Base-by-base conservation (phyloP, 2,113 vertebrate genomes). In the Actenoides hombroni region DNA sequence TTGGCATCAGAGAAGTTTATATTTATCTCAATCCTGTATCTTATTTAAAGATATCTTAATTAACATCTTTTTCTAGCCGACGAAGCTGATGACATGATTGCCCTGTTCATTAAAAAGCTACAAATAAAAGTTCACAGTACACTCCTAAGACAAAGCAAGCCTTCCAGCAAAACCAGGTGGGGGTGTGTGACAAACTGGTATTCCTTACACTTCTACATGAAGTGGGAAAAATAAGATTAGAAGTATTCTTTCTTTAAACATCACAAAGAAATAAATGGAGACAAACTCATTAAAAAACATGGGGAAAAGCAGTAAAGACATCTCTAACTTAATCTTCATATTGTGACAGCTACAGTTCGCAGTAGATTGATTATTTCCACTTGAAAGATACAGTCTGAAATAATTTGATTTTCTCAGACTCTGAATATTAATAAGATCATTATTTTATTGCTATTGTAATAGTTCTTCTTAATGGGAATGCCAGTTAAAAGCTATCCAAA, bases 351-450 rank as follows among this genome's bases (percentile, higher is more conserved):
- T 60, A 44, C 60, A 56, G 64, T 56, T 64, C 82, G 74, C 81
- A 94, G 76, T 40, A 91, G 90, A 93, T 81, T 83, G 90, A 93
- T 81, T 83, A 42, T 39, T 95, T 89, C 94, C 83, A 92, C 56
- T 44, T 57, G 77, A 92, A 86, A 86, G 65, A 92, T 8, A 80
- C 91, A 74, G 61, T 88, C 40, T 29, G n/a, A 88, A 57, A 69
- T 83, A 80, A 91, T 71, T 28, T 75, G 5, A 88, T 94, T 95
- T 67, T 79, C 49, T 78, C 88, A 63, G 81, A 24, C 61, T 46
- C 53, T 13, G 77, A 95, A 95, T 95, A 95, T 92, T 95, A 91
- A 91, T 71, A 92, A 78, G 39, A 0, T 56, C 35, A 82, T 95
- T 89, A 89, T 68, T 92, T 81, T 60, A 78, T 29, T 54, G 46